Percentiles rank a stretch among this genome's conserved stretches.
Evolutionary conservation across 1,140 invertebrate species (phyloP).

Genomic region (honey bee (Apis mellifera)): DNA sequence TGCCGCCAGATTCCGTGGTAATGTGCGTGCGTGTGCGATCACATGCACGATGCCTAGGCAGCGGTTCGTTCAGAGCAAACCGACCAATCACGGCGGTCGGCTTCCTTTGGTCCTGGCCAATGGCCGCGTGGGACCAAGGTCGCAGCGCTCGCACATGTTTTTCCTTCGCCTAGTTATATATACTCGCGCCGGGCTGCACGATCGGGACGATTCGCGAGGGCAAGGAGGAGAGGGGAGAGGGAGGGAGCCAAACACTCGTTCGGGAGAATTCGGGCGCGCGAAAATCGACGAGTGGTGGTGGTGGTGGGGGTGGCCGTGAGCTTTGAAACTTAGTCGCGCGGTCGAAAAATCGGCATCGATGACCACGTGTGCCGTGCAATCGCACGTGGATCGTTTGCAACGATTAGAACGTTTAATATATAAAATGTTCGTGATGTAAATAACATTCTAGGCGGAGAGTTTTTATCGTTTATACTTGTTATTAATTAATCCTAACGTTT

Average conservation of each 20-base stretch:
- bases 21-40: background rate
- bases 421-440: too few relatives aligned
- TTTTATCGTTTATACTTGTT: too few relatives aligned
- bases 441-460: too few relatives aligned
- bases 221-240: background rate
- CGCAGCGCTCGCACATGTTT: slow-evolving; percentile 62
- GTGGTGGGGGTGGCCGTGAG: slow-evolving; percentile 52
- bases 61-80: slow-evolving; percentile 8
- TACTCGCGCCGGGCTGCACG: slow-evolving; percentile 44
- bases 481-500: too few relatives aligned
- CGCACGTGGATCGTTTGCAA: background rate
- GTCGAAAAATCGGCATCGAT: slow-evolving; percentile 33
- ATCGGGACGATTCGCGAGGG: slow-evolving; percentile 8
- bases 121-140: slow-evolving; percentile 79
- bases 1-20: slow-evolving; percentile 29
- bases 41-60: background rate
- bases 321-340: slow-evolving; percentile 46
- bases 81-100: slow-evolving; percentile 65
- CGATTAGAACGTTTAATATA: too few relatives aligned
- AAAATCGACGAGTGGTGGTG: slow-evolving; percentile 46
- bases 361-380: slow-evolving; percentile 7
- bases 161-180: background rate
- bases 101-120: slow-evolving; percentile 75
- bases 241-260: background rate
- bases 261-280: slow-evolving; percentile 22